phyloP scores from a whole-genome alignment of 1,140 invertebrate genomes.

The Thaumetopoea pityocampa region DNA sequence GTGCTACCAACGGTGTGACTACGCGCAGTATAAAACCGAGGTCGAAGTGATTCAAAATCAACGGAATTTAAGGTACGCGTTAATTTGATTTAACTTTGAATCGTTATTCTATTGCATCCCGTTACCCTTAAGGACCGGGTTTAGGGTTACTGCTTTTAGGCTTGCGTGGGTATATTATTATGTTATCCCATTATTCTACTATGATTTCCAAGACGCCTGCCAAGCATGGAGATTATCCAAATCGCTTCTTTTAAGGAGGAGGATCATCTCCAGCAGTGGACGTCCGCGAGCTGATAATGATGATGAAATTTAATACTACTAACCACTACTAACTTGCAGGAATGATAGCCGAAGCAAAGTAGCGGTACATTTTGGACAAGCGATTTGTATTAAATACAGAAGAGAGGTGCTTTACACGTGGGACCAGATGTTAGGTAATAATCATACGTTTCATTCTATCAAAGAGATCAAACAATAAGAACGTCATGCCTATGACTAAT shows the following conservation, averaged over 20 bases:
- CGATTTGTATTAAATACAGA: constrained; percentile 59
- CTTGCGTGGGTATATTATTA: too few relatives aligned
- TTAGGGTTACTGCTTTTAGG: not conserved
- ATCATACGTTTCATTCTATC: not conserved
- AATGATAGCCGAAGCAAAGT: constrained; percentile 28
- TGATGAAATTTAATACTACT: constrained; percentile 22
- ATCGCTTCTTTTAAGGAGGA: too few relatives aligned
- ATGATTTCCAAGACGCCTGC: too few relatives aligned
- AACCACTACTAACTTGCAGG: too few relatives aligned
- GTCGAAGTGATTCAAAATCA: constrained; percentile 32
- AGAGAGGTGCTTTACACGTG: constrained; percentile 62
- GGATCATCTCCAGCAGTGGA: not conserved
- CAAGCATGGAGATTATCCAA: too few relatives aligned
- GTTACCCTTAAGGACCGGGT: too few relatives aligned
- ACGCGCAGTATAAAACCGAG: constrained; percentile 49
- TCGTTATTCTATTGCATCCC: not conserved
- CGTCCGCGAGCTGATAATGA: too few relatives aligned
- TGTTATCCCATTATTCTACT: too few relatives aligned
- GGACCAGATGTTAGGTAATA: constrained; percentile 68
- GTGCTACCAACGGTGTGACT: constrained; percentile 55
- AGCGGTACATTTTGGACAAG: constrained; percentile 39
- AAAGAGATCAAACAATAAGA: too few relatives aligned
- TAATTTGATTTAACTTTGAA: not conserved
- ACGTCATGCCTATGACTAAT: too few relatives aligned
- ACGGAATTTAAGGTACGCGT: constrained; percentile 20